Conservation (phyloP, 37 sponge, comb jelly and placozoan species). For the Ephydatia muelleri region DNA sequence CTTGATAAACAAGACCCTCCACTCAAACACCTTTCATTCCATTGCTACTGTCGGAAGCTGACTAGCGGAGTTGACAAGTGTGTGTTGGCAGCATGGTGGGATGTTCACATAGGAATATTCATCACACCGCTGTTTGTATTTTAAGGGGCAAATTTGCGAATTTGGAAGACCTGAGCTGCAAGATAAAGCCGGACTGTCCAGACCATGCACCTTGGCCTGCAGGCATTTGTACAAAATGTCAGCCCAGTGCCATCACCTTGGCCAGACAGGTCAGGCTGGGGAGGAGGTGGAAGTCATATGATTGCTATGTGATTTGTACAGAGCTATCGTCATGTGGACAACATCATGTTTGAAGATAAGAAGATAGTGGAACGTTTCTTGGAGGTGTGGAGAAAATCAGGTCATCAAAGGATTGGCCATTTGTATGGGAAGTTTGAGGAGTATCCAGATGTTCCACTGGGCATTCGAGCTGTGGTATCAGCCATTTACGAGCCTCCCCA, state of each 20-base stretch:
- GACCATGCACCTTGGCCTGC: constrained; percentile 95
- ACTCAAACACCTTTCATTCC: constrained; percentile 92
- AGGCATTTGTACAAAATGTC: constrained; percentile 93
- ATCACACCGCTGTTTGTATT: not conserved
- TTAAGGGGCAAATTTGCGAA: constrained; percentile 84
- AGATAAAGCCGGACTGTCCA: constrained; percentile 80
- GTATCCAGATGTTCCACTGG: constrained; percentile 90
- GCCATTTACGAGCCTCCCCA: constrained; percentile 95
- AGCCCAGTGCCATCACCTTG: constrained; percentile 88
- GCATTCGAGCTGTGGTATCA: constrained; percentile 85
- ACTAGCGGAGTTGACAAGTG: constrained; percentile 92
- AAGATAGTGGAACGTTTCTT: constrained; percentile 85
- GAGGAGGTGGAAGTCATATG: not conserved
- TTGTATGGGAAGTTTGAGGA: constrained; percentile 83
- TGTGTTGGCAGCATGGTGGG: not conserved
- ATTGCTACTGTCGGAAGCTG: constrained; percentile 85
- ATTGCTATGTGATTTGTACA: not conserved
- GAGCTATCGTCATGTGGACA: constrained; percentile 91
- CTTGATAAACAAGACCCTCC: constrained; percentile 80
- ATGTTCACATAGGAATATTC: not conserved
- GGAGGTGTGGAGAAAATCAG: constrained; percentile 84
- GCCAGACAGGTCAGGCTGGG: constrained; percentile 73
- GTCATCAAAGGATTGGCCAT: constrained; percentile 80
- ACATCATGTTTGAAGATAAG: constrained; percentile 93
- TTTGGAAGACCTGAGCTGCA: constrained; percentile 87